phyloP scores from a whole-genome alignment of 64 coral and sea anemone species.

The Pachyseris speciosa region DNA sequence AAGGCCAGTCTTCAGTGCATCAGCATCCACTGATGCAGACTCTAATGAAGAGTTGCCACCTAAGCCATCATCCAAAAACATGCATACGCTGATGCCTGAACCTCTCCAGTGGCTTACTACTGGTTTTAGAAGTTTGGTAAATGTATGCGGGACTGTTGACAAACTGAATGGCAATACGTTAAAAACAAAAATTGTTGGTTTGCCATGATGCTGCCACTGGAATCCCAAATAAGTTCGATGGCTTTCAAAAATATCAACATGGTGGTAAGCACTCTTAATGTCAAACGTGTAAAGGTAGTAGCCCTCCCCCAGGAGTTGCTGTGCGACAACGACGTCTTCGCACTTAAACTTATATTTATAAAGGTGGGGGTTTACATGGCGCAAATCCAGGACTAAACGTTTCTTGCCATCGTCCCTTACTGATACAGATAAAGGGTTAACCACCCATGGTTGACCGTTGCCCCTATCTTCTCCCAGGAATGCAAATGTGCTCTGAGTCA shows the following conservation, averaged over 20 bases:
- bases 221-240: constrained; percentile 35
- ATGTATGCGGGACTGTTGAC: constrained; percentile 8
- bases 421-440: constrained; percentile 37
- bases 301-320: constrained; percentile 12
- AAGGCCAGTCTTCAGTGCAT: no score
- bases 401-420: background rate
- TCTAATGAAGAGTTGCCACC: no score
- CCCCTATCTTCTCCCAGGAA: no score
- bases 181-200: constrained; percentile 10
- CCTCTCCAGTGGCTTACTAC: background rate
- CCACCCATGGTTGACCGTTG: background rate
- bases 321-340: constrained; percentile 17
- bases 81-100: background rate
- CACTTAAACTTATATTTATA: constrained; percentile 9
- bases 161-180: constrained; percentile 26
- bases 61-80: background rate
- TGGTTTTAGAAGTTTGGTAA: constrained; percentile 31
- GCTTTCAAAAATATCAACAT: constrained; percentile 13
- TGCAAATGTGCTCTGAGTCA: no score
- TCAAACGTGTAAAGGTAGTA: constrained; percentile 45
- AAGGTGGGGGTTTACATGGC: constrained; percentile 30
- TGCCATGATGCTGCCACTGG: background rate
- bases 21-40: no score
- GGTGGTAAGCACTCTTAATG: constrained; percentile 40
- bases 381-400: constrained; percentile 7